Evolutionary conservation across 1,140 invertebrate genomes (phyloP).

Genomic region (Drosophila leontia): DNA sequence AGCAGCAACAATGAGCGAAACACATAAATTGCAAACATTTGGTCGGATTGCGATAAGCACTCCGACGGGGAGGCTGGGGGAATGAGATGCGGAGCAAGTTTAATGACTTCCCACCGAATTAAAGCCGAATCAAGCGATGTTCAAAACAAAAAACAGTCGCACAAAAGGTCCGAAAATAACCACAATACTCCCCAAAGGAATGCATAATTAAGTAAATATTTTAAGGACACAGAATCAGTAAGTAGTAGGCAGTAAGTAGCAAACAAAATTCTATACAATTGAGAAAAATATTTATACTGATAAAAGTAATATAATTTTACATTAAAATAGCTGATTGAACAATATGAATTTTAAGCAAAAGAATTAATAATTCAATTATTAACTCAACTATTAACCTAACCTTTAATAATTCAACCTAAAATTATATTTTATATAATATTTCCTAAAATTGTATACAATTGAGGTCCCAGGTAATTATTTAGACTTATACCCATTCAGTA

Average conservation of each 20-base stretch:
- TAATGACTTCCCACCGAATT: conserved; percentile 49
- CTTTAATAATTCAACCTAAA: background rate
- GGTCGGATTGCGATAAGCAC: conserved; percentile 57
- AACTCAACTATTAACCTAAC: background rate
- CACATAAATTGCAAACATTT: conserved; percentile 73
- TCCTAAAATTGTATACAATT: no score
- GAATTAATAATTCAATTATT: background rate
- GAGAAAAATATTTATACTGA: no score
- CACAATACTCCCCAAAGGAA: background rate
- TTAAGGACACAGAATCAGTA: background rate
- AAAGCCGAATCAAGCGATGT: conserved; percentile 6
- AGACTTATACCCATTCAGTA: background rate
- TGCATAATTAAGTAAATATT: conserved; percentile 3
- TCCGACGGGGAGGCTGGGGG: background rate
- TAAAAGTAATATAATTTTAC: background rate
- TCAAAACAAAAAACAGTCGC: background rate
- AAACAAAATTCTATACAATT: background rate
- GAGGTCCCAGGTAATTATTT: no score
- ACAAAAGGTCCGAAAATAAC: conserved; percentile 1
- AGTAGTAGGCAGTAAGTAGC: background rate
- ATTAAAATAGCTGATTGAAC: no score
- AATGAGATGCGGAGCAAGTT: conserved; percentile 4
- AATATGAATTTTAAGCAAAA: no score
- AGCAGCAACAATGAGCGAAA: conserved; percentile 36
- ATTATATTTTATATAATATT: background rate